Evolutionary conservation across 2,797 vertebrate genomes (phyloP).

Genomic region (Schizothorax lantsangensis): DNA sequence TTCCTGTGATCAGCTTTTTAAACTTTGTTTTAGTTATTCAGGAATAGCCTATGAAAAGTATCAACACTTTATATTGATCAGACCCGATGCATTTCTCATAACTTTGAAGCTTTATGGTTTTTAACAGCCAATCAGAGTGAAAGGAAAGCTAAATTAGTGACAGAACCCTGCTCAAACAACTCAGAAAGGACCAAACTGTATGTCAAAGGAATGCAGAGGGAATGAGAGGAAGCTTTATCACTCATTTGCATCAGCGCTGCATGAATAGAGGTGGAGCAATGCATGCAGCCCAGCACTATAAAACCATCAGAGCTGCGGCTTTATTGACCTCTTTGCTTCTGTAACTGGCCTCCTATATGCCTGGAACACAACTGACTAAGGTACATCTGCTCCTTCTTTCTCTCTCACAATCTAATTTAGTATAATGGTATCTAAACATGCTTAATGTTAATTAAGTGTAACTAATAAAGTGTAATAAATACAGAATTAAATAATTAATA

Average conservation of each 20-base stretch:
- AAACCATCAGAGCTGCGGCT: conserved; percentile 54
- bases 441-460: neutral
- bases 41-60: neutral
- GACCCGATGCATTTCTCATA: neutral
- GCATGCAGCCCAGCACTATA: conserved; percentile 62
- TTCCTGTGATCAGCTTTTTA: neutral
- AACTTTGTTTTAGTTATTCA: neutral
- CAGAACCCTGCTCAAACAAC: neutral
- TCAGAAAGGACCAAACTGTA: neutral
- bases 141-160: neutral
- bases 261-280: conserved; percentile 51
- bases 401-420: neutral
- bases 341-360: conserved; percentile 67
- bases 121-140: neutral
- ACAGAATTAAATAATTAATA: neutral
- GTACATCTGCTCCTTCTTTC: conserved; percentile 61
- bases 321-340: conserved; percentile 38
- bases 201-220: neutral
- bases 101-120: neutral
- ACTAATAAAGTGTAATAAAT: neutral
- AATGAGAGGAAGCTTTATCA: neutral
- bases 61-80: neutral
- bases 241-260: neutral
- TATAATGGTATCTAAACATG: neutral
- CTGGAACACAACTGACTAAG: conserved; percentile 67